Base-by-base conservation (phyloP, 2,888 invertebrate genomes). In the Sussaba pulchella region DNA sequence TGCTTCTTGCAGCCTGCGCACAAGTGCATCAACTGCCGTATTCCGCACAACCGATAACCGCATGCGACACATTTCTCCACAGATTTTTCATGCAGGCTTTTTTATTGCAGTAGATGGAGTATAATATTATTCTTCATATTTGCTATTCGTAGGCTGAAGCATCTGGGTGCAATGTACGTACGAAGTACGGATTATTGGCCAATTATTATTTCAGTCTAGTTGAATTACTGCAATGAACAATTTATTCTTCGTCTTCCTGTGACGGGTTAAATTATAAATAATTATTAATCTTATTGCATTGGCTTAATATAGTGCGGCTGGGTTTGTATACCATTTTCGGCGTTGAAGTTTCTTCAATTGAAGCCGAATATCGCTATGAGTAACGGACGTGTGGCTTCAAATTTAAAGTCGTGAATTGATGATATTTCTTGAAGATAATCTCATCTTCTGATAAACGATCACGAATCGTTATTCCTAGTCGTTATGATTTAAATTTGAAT, bases 21-120 rank as follows among this genome's bases (percentile, higher is more conserved):
- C 45, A 64, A 45, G 45, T 73, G 73, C 64, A 45, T 66, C 64
- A 43, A 43, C 52, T 64, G 54, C 52, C 64, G 54, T 73, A 63
- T 54, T 66, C 43, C 36, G 12, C 19, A 39, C 59, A 39, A 39
- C 39, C 39, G 39, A 59, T 41, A 59, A 59, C 21, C 36, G 59
- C 14, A 36, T 12, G 5, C 59, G 12, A 6, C 50, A 17, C 41
- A 50, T 41, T 12, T 12, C 24, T n/a, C 14, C 24, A 39, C 39
- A 67, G 52, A 67, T 67, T 67, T 67, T 52, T 67, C 67, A 54
- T 36, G 52, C 52, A 14, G 17, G 6, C n/a, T 36, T 26, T 54
- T 31, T 50, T 66, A 47, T 52, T 50, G 4, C 47, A 19, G 47
- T 19, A 26, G 17, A 36, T 36, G 47, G 12, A 52, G 31, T 50